These are phyloP conservation scores for Stictocephala bisonia DNA, from an alignment of 2,888 invertebrate genomes.

Conservation along the genomic window DNA sequence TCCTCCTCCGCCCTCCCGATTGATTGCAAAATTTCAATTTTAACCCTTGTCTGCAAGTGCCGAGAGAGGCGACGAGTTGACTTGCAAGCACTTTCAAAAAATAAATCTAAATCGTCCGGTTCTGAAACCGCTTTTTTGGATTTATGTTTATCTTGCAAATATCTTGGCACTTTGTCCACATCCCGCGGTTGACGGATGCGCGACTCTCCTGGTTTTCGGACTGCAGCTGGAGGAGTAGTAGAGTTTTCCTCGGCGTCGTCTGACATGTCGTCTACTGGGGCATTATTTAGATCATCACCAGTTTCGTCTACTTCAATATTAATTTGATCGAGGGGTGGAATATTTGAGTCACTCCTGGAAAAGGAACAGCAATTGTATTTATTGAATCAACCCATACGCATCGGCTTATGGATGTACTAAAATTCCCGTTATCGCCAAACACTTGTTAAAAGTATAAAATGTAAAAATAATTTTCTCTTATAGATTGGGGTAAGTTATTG, in stretches of 20 bases:
- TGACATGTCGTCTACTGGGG: not conserved
- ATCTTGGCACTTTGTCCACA: not conserved
- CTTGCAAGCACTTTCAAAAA: not conserved
- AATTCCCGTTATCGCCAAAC: too few relatives aligned
- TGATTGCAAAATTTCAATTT: not conserved
- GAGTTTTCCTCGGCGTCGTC: not conserved
- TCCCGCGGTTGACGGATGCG: not conserved
- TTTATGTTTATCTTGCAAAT: not conserved
- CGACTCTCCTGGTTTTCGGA: not conserved
- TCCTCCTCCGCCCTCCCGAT: not conserved
- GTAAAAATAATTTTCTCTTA: too few relatives aligned
- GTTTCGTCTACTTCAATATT: too few relatives aligned
- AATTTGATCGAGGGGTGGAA: too few relatives aligned
- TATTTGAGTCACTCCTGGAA: too few relatives aligned
- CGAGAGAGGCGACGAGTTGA: not conserved
- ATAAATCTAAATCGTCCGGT: not conserved
- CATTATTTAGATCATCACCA: too few relatives aligned
- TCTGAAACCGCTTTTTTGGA: not conserved
- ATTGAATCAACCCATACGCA: too few relatives aligned
- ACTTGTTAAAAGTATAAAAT: too few relatives aligned
- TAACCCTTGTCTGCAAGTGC: not conserved
- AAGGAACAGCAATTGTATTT: too few relatives aligned
- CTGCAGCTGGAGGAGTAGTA: not conserved
- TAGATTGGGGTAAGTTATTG: too few relatives aligned
- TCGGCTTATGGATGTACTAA: too few relatives aligned